Percentiles rank a stretch among this genome's conserved stretches.
phyloP scores from a whole-genome alignment of 2,113 vertebrate genomes.

The Zosterops hypoxanthus region DNA sequence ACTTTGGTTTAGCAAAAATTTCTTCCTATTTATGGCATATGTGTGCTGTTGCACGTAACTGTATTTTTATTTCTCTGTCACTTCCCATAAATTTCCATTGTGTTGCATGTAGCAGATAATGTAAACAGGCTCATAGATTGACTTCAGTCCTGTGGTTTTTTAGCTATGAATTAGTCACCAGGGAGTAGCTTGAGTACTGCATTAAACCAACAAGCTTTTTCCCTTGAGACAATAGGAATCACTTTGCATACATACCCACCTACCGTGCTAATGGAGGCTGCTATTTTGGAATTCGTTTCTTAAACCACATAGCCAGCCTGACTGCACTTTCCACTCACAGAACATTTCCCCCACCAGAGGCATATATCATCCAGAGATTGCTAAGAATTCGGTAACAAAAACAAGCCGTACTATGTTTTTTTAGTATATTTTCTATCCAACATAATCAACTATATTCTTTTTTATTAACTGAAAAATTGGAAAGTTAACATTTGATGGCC shows the following conservation, averaged over 20 bases:
- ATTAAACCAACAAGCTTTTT: slow-evolving; percentile 13
- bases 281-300: slow-evolving; percentile 36
- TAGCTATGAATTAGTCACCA: neutral
- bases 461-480: slow-evolving; percentile 66
- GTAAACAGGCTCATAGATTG: neutral
- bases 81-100: neutral
- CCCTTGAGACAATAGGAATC: slow-evolving; percentile 17
- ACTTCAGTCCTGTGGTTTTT: neutral
- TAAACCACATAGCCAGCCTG: slow-evolving; percentile 31
- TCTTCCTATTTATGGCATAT: neutral
- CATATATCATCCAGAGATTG: slow-evolving; percentile 45
- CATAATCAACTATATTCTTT: slow-evolving; percentile 41
- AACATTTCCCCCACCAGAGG: slow-evolving; percentile 2
- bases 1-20: neutral
- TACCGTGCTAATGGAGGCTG: slow-evolving; percentile 23
- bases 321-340: slow-evolving; percentile 18
- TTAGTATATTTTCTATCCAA: slow-evolving; percentile 46
- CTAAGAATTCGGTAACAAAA: slow-evolving; percentile 56
- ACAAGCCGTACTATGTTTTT: neutral
- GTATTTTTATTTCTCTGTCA: neutral
- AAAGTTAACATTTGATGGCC: slow-evolving; percentile 49
- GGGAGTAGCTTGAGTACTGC: neutral
- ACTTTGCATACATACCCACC: slow-evolving; percentile 46
- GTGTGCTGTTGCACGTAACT: neutral
- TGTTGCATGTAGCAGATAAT: neutral